Evolutionary conservation across 2,888 invertebrate genomes (phyloP).

Genomic region (Blera fallax): DNA sequence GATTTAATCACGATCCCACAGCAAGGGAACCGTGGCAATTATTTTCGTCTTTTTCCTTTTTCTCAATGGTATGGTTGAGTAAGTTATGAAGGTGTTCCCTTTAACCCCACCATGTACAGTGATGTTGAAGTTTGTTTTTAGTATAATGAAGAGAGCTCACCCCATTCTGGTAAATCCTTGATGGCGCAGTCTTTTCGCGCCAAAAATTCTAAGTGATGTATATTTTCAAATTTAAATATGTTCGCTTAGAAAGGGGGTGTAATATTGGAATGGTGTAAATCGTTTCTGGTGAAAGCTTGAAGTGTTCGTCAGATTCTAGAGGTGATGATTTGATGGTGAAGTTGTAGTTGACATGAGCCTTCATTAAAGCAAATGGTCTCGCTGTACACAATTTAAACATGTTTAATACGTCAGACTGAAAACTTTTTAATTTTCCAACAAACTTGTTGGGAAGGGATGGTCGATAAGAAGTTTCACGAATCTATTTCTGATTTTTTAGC

Average conservation of each 20-base stretch:
- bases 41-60: constrained; percentile 32
- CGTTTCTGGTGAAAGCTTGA: background rate
- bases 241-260: background rate
- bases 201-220: constrained; percentile 38
- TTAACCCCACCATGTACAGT: constrained; percentile 26
- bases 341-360: background rate
- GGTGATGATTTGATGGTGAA: background rate
- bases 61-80: constrained; percentile 10
- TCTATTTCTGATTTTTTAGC: no score
- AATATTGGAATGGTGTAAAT: background rate
- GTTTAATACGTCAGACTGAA: no score
- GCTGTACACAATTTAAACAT: no score
- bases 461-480: no score
- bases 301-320: background rate
- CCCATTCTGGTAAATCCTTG: background rate
- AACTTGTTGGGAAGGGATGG: no score
- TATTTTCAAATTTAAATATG: constrained; percentile 4
- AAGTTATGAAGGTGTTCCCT: constrained; percentile 62
- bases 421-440: no score
- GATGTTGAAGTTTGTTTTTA: constrained; percentile 41
- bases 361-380: background rate
- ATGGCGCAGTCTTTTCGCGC: constrained; percentile 20
- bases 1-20: constrained; percentile 44
- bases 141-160: constrained; percentile 55
- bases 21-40: constrained; percentile 50